phyloP scores from a whole-genome alignment of 92 coral and sea anemone species.

The Metridium senile region DNA sequence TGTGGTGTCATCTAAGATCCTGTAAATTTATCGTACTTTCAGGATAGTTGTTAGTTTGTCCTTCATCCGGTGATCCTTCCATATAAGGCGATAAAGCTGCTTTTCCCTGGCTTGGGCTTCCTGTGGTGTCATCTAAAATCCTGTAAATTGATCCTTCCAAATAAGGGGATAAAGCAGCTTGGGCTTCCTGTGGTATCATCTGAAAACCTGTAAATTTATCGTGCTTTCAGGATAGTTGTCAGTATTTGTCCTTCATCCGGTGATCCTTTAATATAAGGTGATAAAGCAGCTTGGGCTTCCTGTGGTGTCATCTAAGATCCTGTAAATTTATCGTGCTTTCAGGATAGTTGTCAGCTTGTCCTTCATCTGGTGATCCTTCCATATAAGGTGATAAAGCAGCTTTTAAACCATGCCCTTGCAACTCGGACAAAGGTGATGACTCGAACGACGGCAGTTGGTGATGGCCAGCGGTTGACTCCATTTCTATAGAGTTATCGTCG shows the following conservation, averaged over 20 bases:
- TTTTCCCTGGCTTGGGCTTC: not conserved
- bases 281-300: not conserved
- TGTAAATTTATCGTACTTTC: conserved; percentile 96
- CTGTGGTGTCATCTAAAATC: conserved; percentile 66
- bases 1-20: conserved; percentile 67
- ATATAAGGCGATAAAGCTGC: conserved; percentile 66
- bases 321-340: conserved; percentile 95
- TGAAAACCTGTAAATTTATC: conserved; percentile 88
- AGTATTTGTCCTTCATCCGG: conserved; percentile 70
- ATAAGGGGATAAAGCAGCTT: too few relatives aligned
- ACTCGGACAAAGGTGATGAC: conserved; percentile 44
- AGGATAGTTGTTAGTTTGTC: conserved; percentile 71
- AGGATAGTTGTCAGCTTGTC: conserved; percentile 73
- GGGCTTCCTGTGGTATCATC: not conserved
- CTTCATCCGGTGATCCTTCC: conserved; percentile 73
- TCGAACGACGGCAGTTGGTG: conserved; percentile 33
- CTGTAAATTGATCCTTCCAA: conserved; percentile 86
- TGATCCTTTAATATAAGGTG: conserved; percentile 70
- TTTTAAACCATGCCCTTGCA: conserved; percentile 40
- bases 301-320: conserved; percentile 67
- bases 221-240: conserved; percentile 93
- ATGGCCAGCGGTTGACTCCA: conserved; percentile 30
- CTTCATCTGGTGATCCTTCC: conserved; percentile 73
- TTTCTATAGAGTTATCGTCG: conserved; percentile 46
- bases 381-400: conserved; percentile 66